Percentiles rank a stretch among this genome's conserved stretches.
phyloP scores from a whole-genome alignment of 2,797 vertebrate species.

The Lemur catta region DNA sequence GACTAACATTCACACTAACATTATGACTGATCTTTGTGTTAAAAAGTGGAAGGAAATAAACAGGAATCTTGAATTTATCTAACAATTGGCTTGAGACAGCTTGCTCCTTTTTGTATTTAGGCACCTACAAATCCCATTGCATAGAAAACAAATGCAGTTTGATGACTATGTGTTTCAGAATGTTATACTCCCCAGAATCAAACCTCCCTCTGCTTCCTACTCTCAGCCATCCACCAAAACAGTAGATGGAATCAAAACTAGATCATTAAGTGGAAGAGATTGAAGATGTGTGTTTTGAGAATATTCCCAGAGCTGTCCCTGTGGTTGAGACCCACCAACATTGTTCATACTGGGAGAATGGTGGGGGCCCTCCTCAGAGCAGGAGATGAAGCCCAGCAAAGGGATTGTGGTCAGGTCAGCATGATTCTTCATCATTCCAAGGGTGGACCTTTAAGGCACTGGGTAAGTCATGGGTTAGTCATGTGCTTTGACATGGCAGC shows the following conservation, averaged over 20 bases:
- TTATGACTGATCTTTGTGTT: neutral
- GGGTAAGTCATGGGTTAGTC: conserved; percentile 40
- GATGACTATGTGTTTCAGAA: neutral
- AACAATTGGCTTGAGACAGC: neutral
- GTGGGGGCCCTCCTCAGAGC: neutral
- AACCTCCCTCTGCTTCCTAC: neutral
- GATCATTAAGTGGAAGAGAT: conserved; percentile 40
- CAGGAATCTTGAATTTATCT: neutral
- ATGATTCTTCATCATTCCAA: conserved; percentile 19
- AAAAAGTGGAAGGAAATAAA: neutral
- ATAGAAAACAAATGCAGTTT: conserved; percentile 7
- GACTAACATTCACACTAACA: neutral
- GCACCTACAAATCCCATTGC: neutral
- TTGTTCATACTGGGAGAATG: neutral
- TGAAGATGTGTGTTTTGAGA: conserved; percentile 63
- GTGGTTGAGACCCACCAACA: conserved; percentile 12
- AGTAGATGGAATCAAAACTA: neutral
- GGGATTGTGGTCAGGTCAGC: conserved; percentile 20
- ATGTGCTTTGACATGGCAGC: conserved; percentile 23
- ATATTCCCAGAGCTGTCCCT: conserved; percentile 46
- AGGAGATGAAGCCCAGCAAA: neutral
- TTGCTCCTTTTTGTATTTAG: neutral
- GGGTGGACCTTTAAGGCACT: conserved; percentile 15
- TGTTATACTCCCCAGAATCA: neutral
- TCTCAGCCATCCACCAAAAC: neutral